A percentile compares a stretch with the other conserved stretches of the same genome.
These are phyloP conservation scores for Athetis lepigone DNA, from an alignment of 2,888 invertebrate species.

Conservation along the genomic window DNA sequence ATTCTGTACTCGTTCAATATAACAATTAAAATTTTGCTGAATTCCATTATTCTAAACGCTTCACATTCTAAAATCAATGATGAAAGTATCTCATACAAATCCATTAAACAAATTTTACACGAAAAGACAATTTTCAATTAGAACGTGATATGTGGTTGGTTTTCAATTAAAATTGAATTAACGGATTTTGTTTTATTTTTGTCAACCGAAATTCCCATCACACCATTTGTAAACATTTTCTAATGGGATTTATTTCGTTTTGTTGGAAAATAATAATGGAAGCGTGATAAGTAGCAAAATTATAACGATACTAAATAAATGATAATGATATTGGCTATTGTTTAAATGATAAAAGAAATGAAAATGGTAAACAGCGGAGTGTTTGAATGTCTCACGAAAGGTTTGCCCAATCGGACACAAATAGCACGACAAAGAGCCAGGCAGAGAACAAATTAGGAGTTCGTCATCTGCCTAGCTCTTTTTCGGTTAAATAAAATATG, in stretches of 20 bases:
- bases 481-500: conserved; percentile 1
- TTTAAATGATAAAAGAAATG: neutral
- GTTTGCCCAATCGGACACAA: neutral
- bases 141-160: no score
- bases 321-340: neutral
- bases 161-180: no score
- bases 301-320: neutral
- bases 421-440: neutral
- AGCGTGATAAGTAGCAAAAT: neutral
- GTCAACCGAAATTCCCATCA: no score
- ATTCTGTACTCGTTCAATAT: no score
- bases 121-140: no score
- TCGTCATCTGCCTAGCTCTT: neutral
- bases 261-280: no score
- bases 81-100: no score
- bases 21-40: no score
- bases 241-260: neutral
- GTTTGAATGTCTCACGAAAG: neutral
- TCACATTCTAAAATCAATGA: no score
- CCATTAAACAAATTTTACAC: no score
- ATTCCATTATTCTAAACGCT: no score
- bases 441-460: neutral
- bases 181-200: no score
- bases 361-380: neutral
- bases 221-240: neutral